These are phyloP conservation scores for Nasalis larvatus DNA, from an alignment of 2,113 vertebrate species.

Conservation along the genomic window DNA sequence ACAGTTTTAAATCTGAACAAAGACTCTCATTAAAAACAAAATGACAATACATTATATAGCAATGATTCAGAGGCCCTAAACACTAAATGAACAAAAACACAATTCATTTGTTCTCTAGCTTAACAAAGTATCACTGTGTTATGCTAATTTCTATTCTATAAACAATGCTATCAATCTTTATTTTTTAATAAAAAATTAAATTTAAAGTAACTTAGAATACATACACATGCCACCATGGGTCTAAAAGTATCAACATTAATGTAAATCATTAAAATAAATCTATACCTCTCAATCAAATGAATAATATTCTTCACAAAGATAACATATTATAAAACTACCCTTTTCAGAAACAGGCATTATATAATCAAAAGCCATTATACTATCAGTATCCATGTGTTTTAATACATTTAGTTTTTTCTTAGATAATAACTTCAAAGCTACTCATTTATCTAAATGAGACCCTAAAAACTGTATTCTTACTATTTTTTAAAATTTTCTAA, in stretches of 20 bases:
- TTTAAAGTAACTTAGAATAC: constrained; percentile 41
- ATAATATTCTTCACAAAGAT: constrained; percentile 26
- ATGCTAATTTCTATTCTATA: neutral
- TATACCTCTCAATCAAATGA: neutral
- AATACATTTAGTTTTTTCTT: constrained; percentile 24
- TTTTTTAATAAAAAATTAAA: neutral
- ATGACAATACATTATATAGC: constrained; percentile 4
- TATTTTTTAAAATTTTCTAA: too few relatives aligned
- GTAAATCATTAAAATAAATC: constrained; percentile 15
- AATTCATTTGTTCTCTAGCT: constrained; percentile 19
- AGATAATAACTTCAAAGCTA: neutral
- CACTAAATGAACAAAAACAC: constrained; percentile 21
- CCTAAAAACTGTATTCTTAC: neutral
- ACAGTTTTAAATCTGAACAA: constrained; percentile 53
- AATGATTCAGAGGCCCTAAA: constrained; percentile 34
- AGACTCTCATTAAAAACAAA: constrained; percentile 33
- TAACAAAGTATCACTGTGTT: neutral
- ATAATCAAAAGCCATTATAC: constrained; percentile 28
- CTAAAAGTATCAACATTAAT: neutral
- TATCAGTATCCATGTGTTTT: neutral
- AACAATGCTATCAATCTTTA: constrained; percentile 14
- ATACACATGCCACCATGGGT: neutral
- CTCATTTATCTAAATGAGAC: neutral
- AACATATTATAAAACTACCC: constrained; percentile 14
- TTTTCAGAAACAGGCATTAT: constrained; percentile 42